phyloP scores from a whole-genome alignment of 2,888 invertebrate species.

The Drosophila barbarae region DNA sequence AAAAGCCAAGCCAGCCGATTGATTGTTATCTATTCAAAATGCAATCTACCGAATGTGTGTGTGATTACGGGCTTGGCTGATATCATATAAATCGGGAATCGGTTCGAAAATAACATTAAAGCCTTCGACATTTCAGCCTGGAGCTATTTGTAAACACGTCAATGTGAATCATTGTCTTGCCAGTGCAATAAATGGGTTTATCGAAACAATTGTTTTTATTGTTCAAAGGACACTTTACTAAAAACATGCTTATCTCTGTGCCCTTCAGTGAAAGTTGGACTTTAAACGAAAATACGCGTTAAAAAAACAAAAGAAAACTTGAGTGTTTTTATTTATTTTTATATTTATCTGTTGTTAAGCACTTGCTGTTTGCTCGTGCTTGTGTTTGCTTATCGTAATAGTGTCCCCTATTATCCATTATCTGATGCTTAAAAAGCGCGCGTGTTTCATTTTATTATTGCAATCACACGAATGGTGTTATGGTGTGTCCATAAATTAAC shows the following conservation, averaged over 20 bases:
- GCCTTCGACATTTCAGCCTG: not conserved
- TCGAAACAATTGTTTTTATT: not conserved
- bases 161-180: conserved; percentile 6
- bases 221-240: conserved; percentile 2
- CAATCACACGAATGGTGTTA: conserved; percentile 15
- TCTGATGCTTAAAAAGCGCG: conserved; percentile 17
- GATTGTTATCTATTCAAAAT: conserved; percentile 29
- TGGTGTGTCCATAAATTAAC: conserved; percentile 17
- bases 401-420: not conserved
- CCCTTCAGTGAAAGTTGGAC: not conserved
- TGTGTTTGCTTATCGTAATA: conserved; percentile 18
- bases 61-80: conserved; percentile 6
- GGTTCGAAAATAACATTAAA: conserved; percentile 7
- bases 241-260: conserved; percentile 5
- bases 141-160: conserved; percentile 6
- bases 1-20: conserved; percentile 11
- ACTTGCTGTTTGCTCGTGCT: not conserved
- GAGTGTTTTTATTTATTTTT: not conserved
- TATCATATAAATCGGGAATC: conserved; percentile 8
- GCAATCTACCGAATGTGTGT: conserved; percentile 3
- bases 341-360: not conserved
- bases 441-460: conserved; percentile 6
- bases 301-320: not conserved
- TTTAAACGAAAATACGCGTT: not conserved
- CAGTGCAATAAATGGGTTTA: conserved; percentile 3